A percentile compares a stretch with the other conserved stretches of the same genome.
phyloP scores from a whole-genome alignment of 2,888 invertebrate species.

The Panorpa germanica region DNA sequence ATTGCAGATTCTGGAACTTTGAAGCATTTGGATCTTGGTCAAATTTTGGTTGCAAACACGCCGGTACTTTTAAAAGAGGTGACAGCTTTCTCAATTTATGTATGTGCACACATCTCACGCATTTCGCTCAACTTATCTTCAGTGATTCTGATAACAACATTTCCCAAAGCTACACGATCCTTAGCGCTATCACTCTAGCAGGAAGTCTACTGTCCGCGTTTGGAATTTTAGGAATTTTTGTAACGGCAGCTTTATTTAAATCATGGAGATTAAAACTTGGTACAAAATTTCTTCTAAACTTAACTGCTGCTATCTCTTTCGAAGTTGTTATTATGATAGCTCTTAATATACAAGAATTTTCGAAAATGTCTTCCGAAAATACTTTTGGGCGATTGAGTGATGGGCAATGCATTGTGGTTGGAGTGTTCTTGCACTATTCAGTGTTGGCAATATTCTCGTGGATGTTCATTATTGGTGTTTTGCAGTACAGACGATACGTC shows the following conservation, averaged over 20 bases:
- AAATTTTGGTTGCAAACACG: constrained; percentile 28
- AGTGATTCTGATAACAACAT: constrained; percentile 18
- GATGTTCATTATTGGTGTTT: constrained; percentile 49
- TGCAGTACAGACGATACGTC: constrained; percentile 50
- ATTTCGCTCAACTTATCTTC: constrained; percentile 33
- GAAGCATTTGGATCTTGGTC: constrained; percentile 30
- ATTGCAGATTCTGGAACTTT: constrained; percentile 40
- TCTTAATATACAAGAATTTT: constrained; percentile 16
- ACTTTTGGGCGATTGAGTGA: too few species aligned
- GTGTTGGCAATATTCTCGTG: constrained; percentile 47
- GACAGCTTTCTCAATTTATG: constrained; percentile 25
- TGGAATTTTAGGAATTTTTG: constrained; percentile 34
- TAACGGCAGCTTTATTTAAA: constrained; percentile 34
- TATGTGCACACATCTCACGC: constrained; percentile 36
- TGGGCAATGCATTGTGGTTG: constrained; percentile 32
- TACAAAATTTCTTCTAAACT: constrained; percentile 42
- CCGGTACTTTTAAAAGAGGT: constrained; percentile 18
- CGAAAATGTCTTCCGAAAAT: constrained; percentile 18
- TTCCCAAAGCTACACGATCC: constrained; percentile 19
- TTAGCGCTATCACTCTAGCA: constrained; percentile 30
- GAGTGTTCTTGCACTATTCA: constrained; percentile 43
- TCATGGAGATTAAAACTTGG: constrained; percentile 41
- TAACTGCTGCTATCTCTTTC: constrained; percentile 38
- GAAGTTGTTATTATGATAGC: too few species aligned
- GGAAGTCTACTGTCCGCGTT: constrained; percentile 37